Evolutionary conservation across 2,888 invertebrate genomes (phyloP), one percentile per base, ranked within the genome.

Genomic region (Limnephilus auricula): DNA sequence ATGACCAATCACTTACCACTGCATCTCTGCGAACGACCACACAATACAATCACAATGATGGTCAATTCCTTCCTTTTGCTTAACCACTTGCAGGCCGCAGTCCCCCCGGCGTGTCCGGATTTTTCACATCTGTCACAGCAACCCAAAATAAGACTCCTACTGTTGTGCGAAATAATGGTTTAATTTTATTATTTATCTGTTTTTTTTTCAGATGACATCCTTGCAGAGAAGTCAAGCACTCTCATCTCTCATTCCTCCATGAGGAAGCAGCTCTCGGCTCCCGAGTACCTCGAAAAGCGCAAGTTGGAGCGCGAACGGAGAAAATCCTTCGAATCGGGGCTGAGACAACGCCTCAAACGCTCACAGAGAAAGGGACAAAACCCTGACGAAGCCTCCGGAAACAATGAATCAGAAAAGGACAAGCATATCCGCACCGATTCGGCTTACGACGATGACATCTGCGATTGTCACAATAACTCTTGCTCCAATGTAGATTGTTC

Each of bases 271-370:
- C 96, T 97, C 90, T 98, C 98, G 40, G 98, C 98, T 0, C 99
- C 99, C 0, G 98, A 99, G 93, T 99, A 99, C 94, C 95, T 99
- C 92, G 99, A 99, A 94, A 97, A 98, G 93, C 96, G 99, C 45
- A 98, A 98, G 94, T 96, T 97, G 90, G 97, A 97, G 93, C 95
- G 97, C 88, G 97, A 97, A 89, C 96, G 97, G 94, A 95, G 97
- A 93, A 97, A 97, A 94, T 96, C 97, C 2, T 96, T 95, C 90
- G 97, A 97, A 94, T 96, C 96, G 89, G 96, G 96, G 85, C 94
- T 96, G 83, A 94, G 96, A 93, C 96, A 96, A 18, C 95, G 97
- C 93, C 94, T 97, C 13, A 96, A 97, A 94, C 97, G 97, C 94
- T 95, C 95, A 32, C 31, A 79, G 13, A 82, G 90, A 50, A 91